These are phyloP conservation scores for Epinotia bilunana DNA, from an alignment of 2,888 invertebrate species.

Conservation along the genomic window DNA sequence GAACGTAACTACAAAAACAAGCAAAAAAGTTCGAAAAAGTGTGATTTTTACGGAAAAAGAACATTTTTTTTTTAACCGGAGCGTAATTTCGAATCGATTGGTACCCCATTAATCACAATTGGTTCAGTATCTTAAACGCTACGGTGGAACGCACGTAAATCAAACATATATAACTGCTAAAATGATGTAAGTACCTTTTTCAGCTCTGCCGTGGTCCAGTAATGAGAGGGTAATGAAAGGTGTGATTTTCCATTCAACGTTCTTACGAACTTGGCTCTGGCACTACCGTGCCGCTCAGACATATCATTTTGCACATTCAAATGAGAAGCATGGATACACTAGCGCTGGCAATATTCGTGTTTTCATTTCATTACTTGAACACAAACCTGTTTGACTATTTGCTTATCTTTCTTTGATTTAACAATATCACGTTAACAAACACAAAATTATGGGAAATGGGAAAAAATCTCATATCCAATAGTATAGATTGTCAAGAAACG, in stretches of 20 bases:
- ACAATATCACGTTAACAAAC: neutral
- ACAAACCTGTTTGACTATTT: neutral
- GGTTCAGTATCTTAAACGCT: no score
- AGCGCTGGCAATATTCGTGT: slow-evolving; percentile 7
- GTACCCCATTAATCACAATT: no score
- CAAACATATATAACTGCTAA: neutral
- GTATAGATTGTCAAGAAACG: no score
- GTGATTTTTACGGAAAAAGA: no score
- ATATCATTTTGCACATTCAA: slow-evolving; percentile 8
- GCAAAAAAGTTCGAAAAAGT: no score
- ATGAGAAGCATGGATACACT: neutral
- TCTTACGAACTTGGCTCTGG: neutral
- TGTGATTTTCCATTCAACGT: neutral
- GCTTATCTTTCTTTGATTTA: neutral
- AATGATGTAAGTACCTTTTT: neutral
- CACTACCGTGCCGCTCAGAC: neutral
- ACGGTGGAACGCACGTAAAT: no score
- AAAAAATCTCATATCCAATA: no score
- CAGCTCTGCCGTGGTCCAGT: neutral
- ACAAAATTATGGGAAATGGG: neutral
- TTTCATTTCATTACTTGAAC: slow-evolving; percentile 14
- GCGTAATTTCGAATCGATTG: no score
- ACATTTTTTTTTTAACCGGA: no score
- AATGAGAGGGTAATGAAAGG: neutral
- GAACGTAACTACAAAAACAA: no score